Base-by-base conservation (phyloP, 2,888 invertebrate species). In the Andrena trimmerana region DNA sequence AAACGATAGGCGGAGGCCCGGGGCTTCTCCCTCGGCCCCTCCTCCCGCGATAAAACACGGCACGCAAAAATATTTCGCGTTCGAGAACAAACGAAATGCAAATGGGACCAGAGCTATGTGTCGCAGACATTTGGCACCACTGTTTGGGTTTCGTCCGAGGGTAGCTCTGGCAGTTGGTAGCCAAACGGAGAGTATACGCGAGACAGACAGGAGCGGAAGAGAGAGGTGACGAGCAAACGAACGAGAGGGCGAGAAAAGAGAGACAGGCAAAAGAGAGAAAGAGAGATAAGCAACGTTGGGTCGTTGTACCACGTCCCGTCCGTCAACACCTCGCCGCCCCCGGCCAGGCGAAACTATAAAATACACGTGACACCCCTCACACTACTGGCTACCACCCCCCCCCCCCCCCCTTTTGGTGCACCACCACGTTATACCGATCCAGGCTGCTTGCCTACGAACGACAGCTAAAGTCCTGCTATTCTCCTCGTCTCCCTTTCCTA, bases 61-160 rank as follows among this genome's bases (percentile, higher is more conserved):
- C 88, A 86, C 89, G 91, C 89, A 88, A 92, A 42, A 93, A 92
- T 92, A 93, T 93, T 92, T 90, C 88, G 89, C 90, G 91, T 90
- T 89, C 88, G 90, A 90, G 91, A 89, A 90, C 92, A 92, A 92
- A 92, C 91, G 91, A 93, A 93, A 93, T 93, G 93, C 92, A 93
- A 93, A 93, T 93, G 91, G 90, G 90, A 90, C 89, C 90, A 89
- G 89, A 87, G 90, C 90, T 90, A 88, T 87, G 91, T 90, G 91
- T 91, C 89, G 90, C 92, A 92, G 92, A 93, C 92, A 90, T 92
- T 93, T 93, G 92, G 93, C 93, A 93, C 93, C 93, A 92, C 92
- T 92, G 93, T 92, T 92, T 93, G 91, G 91, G 89, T 90, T 90
- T 91, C 88, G 89, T 90, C 84, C 84, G 88, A 87, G 89, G 90